Evolutionary conservation across 2,888 invertebrate species (phyloP).

Genomic region (Drosophila basisetae): DNA sequence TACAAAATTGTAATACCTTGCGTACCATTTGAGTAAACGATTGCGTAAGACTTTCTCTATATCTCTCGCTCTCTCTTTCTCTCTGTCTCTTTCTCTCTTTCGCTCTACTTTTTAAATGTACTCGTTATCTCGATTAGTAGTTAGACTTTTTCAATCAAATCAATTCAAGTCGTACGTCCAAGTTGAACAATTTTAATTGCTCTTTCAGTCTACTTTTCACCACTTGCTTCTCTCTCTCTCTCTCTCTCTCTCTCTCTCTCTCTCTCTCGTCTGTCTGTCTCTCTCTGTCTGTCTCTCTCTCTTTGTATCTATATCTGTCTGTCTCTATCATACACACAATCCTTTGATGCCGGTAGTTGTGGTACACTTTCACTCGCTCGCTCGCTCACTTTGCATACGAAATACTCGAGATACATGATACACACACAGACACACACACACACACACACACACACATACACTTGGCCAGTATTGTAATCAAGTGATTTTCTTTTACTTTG

Average conservation of each 20-base stretch:
- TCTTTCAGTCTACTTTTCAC: constrained; percentile 25
- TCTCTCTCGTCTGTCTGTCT: constrained; percentile 5
- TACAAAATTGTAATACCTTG: constrained; percentile 22
- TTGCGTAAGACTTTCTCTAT: constrained; percentile 48
- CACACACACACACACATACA: constrained; percentile 6
- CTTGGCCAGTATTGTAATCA: constrained; percentile 12
- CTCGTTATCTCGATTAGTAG: constrained; percentile 61
- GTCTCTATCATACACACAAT: constrained; percentile 37
- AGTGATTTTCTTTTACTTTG: constrained; percentile 45
- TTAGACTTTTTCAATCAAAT: constrained; percentile 62
- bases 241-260: constrained; percentile 11
- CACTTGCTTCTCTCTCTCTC: constrained; percentile 5
- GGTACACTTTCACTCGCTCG: constrained; percentile 66
- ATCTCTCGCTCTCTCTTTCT: constrained; percentile 37
- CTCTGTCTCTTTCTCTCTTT: constrained; percentile 8
- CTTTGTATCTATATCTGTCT: constrained; percentile 25
- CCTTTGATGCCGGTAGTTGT: constrained; percentile 56
- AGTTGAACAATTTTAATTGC: constrained; percentile 41
- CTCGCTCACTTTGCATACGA: constrained; percentile 64
- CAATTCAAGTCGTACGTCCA: constrained; percentile 34
- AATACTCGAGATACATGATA: constrained; percentile 10
- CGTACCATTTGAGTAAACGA: constrained; percentile 60
- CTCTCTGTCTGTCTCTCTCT: constrained; percentile 9
- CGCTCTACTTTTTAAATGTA: constrained; percentile 38
- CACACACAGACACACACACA: constrained; percentile 5